phyloP scores from a whole-genome alignment of 2,113 vertebrate genomes.

The Marmota monax region DNA sequence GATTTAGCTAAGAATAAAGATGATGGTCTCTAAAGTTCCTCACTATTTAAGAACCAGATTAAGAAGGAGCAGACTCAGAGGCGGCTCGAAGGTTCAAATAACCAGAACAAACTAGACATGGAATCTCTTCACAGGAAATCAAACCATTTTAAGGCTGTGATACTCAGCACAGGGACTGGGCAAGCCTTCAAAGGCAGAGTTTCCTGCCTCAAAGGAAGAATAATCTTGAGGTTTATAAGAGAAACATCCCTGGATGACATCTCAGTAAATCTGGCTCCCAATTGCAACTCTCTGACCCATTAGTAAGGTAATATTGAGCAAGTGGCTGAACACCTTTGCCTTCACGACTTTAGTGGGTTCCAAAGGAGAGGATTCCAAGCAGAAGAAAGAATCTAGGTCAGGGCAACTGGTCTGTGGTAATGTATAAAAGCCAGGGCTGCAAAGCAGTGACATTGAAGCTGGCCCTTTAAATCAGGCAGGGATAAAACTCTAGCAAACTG shows the following conservation, averaged over 20 bases:
- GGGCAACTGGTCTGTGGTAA: background rate
- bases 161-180: background rate
- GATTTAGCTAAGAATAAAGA: slow-evolving; percentile 3
- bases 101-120: background rate
- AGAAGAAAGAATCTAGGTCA: background rate
- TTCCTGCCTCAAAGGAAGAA: background rate
- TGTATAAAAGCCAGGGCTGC: background rate
- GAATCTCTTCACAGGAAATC: background rate
- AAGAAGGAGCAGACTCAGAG: background rate
- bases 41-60: background rate
- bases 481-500: background rate
- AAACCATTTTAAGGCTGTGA: background rate
- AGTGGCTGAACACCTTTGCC: background rate
- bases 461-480: slow-evolving; percentile 32
- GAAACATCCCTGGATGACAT: background rate
- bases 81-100: no score
- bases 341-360: background rate
- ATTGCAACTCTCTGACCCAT: background rate
- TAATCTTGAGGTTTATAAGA: background rate
- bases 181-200: background rate
- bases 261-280: background rate
- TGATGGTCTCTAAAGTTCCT: background rate
- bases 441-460: background rate
- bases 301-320: background rate
- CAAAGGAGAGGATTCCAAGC: background rate